These are phyloP conservation scores for Fopius arisanus DNA, from an alignment of 1,140 invertebrate genomes.

Conservation along the genomic window DNA sequence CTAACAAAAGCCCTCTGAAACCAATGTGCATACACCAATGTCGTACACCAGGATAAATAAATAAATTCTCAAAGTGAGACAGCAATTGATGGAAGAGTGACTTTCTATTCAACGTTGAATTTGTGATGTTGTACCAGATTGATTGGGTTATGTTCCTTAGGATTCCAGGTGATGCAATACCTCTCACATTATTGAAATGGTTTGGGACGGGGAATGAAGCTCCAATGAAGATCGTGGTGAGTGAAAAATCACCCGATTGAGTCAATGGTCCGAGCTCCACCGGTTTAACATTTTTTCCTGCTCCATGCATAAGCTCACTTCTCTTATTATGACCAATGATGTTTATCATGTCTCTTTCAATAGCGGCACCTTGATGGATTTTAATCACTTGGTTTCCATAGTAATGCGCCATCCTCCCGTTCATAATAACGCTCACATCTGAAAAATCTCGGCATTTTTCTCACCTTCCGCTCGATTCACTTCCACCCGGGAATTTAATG, in stretches of 20 bases:
- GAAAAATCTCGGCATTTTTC: neutral
- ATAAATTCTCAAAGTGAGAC: neutral
- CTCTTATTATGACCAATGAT: conserved; percentile 1
- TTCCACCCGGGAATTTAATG: neutral
- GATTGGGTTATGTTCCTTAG: neutral
- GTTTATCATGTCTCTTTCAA: neutral
- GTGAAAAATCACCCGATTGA: neutral
- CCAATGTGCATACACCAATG: neutral
- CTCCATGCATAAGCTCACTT: neutral
- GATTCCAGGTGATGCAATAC: neutral
- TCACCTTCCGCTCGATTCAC: neutral
- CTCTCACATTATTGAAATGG: neutral
- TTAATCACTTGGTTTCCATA: neutral
- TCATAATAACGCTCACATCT: neutral
- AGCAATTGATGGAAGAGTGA: neutral
- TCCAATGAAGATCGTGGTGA: neutral
- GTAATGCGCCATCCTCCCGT: neutral
- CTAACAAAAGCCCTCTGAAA: conserved; percentile 13
- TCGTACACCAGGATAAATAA: neutral
- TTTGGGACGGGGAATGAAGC: neutral
- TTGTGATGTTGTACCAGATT: neutral
- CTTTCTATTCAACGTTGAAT: neutral
- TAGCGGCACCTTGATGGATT: neutral
- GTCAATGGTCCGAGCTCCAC: neutral
- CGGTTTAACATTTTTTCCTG: neutral